These are phyloP conservation scores for Drosophila subsilvestris DNA, from an alignment of 2,888 invertebrate genomes.

Conservation along the genomic window DNA sequence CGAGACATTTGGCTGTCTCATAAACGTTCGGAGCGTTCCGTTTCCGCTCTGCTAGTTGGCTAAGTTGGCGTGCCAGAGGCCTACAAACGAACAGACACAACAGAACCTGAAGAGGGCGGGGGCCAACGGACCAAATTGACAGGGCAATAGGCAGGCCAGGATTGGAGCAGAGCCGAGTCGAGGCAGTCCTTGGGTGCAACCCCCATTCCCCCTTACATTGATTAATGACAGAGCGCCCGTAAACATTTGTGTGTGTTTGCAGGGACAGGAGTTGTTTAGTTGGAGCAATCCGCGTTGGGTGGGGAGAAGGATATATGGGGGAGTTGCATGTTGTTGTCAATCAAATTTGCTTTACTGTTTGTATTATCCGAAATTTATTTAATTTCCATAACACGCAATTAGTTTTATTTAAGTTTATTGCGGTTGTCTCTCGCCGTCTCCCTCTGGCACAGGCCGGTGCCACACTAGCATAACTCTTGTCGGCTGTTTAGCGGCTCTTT, in stretches of 20 bases:
- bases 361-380: slow-evolving; percentile 78
- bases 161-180: neutral
- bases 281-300: slow-evolving; percentile 56
- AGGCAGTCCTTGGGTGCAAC: slow-evolving; percentile 7
- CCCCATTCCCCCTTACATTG: slow-evolving; percentile 26
- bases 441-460: slow-evolving; percentile 28
- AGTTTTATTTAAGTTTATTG: slow-evolving; percentile 80
- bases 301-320: slow-evolving; percentile 16
- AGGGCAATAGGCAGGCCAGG: slow-evolving; percentile 36
- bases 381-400: slow-evolving; percentile 77
- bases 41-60: slow-evolving; percentile 59
- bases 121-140: slow-evolving; percentile 61
- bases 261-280: slow-evolving; percentile 68
- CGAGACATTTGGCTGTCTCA: slow-evolving; percentile 74
- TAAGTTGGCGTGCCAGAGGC: slow-evolving; percentile 65
- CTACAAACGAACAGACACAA: slow-evolving; percentile 50
- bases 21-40: slow-evolving; percentile 64
- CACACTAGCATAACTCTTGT: slow-evolving; percentile 53
- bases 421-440: slow-evolving; percentile 65
- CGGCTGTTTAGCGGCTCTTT: slow-evolving; percentile 65
- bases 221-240: slow-evolving; percentile 68
- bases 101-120: slow-evolving; percentile 22
- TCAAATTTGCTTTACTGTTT: slow-evolving; percentile 77
- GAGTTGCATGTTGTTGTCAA: slow-evolving; percentile 76
- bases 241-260: slow-evolving; percentile 65